Conservation (phyloP, 2,797 vertebrate species). For the Epinephelus coioides region DNA sequence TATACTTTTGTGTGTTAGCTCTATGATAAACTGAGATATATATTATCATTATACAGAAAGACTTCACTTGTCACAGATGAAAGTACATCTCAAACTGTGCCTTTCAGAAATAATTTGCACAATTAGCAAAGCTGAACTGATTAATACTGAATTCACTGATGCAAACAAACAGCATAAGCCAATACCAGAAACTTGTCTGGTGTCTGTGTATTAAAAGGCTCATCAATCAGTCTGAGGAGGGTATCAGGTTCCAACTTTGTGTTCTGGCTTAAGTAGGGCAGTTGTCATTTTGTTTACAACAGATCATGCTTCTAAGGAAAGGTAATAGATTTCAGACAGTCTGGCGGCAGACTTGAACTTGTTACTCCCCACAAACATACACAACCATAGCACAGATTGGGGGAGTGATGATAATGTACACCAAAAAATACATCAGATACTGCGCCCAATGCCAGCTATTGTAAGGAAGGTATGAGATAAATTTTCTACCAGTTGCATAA, state of each 20-base stretch:
- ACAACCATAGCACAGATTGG: slow-evolving; percentile 2
- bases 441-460: neutral
- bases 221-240: slow-evolving; percentile 4
- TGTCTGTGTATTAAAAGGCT: slow-evolving; percentile 8
- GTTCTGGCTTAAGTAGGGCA: neutral
- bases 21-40: slow-evolving; percentile 30
- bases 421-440: neutral
- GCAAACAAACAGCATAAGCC: slow-evolving; percentile 29
- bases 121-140: slow-evolving; percentile 39
- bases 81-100: slow-evolving; percentile 36
- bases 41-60: slow-evolving; percentile 38
- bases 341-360: neutral
- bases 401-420: slow-evolving; percentile 1
- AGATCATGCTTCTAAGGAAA: slow-evolving; percentile 1
- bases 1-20: slow-evolving; percentile 30
- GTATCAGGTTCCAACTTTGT: neutral
- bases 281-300: neutral
- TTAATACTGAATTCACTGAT: slow-evolving; percentile 23
- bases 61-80: slow-evolving; percentile 42
- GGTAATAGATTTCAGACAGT: neutral
- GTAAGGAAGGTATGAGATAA: neutral
- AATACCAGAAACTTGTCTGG: neutral
- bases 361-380: neutral
- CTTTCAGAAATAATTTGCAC: slow-evolving; percentile 28
- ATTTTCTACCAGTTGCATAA: neutral